These are phyloP conservation scores for Coelopa frigida DNA, from an alignment of 1,140 invertebrate species.

Conservation along the genomic window DNA sequence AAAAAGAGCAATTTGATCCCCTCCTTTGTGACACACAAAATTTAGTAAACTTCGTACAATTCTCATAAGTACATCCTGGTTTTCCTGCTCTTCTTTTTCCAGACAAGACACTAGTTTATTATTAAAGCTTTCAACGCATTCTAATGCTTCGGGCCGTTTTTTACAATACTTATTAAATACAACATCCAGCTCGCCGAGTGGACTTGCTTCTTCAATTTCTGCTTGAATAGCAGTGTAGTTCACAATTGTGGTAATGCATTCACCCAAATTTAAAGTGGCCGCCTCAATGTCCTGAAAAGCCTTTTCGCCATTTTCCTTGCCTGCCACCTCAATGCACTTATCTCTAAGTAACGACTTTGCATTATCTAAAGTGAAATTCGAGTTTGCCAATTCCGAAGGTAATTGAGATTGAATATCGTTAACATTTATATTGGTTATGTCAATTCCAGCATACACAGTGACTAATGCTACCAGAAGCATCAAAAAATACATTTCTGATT, in stretches of 20 bases:
- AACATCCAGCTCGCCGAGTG: constrained; percentile 51
- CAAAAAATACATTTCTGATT: too few species aligned
- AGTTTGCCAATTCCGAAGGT: constrained; percentile 16
- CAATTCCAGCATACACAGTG: constrained; percentile 6
- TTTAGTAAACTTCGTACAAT: constrained; percentile 60
- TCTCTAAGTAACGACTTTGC: constrained; percentile 21
- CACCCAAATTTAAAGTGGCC: constrained; percentile 22
- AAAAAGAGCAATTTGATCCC: constrained; percentile 73
- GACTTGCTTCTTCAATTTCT: constrained; percentile 57
- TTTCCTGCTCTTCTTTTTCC: constrained; percentile 49
- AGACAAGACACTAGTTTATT: constrained; percentile 55
- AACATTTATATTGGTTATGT: constrained; percentile 13
- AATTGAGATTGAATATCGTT: constrained; percentile 16
- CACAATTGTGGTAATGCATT: constrained; percentile 48
- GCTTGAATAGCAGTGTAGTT: constrained; percentile 49
- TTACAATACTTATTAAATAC: constrained; percentile 54
- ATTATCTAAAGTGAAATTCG: constrained; percentile 22
- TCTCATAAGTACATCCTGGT: constrained; percentile 50
- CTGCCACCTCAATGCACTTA: constrained; percentile 34
- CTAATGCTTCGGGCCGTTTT: constrained; percentile 51
- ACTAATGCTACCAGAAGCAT: too few species aligned
- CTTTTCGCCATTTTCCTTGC: constrained; percentile 24
- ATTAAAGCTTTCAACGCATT: constrained; percentile 56
- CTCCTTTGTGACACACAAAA: constrained; percentile 71
- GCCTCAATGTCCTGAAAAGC: constrained; percentile 27